Percentiles rank a stretch among this genome's conserved stretches.
Conservation (phyloP, 2,888 invertebrate genomes). For the Aspidiotus destructor region DNA sequence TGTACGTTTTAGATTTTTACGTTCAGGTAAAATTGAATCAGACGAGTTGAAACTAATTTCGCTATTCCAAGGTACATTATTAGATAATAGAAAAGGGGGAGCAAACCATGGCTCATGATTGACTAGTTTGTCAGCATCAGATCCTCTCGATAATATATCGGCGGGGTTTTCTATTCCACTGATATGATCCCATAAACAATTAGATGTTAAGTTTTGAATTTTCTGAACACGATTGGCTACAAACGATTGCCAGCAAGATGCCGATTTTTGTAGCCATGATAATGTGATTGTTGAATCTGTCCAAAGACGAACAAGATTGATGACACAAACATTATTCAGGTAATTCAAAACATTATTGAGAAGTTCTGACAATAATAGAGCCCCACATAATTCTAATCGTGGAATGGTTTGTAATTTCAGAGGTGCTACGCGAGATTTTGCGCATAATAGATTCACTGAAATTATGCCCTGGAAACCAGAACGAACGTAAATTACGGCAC, state of each 20-base stretch:
- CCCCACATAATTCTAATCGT: not conserved
- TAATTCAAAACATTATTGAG: not conserved
- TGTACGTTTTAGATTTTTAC: too few relatives aligned
- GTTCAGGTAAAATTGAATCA: too few relatives aligned
- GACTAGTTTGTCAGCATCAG: not conserved
- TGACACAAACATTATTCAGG: not conserved
- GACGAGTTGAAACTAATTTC: too few relatives aligned
- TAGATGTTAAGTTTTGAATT: not conserved
- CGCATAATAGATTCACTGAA: not conserved
- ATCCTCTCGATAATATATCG: not conserved
- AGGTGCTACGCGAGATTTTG: not conserved
- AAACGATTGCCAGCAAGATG: not conserved
- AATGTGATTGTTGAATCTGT: not conserved
- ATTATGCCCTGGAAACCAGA: not conserved
- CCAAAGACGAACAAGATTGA: not conserved
- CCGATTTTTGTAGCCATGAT: not conserved
- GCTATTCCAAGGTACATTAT: not conserved
- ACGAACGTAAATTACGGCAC: not conserved
- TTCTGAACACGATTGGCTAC: conserved; percentile 1
- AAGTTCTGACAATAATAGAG: not conserved
- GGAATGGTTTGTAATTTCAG: not conserved
- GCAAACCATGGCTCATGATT: not conserved
- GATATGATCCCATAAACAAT: not conserved
- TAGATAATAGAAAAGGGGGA: not conserved
- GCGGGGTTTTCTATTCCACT: not conserved